Base-by-base conservation (phyloP, 1,140 invertebrate genomes). In the Nebria ingens region DNA sequence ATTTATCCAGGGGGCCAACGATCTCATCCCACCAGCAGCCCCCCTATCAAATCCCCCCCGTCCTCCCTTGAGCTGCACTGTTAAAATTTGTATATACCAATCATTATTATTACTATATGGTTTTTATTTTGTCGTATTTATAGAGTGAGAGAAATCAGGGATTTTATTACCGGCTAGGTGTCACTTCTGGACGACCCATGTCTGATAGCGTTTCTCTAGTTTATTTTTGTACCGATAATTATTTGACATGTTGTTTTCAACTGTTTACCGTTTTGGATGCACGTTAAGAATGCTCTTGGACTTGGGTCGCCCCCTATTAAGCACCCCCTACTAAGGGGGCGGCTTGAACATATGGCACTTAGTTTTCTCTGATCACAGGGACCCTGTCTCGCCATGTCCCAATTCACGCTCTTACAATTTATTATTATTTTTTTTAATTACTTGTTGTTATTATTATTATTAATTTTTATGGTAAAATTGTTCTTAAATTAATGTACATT, bases 401-500 rank as follows among this genome's bases (percentile, higher is more conserved):
- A n/a, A n/a, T n/a, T n/a, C 40, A 9, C 15, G 6, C 9, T 45
- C 51, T 61, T 63, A 53, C 51, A 57, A 42, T 52, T 40, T 58
- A 45, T 40, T 51, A 51, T 57, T 59, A 56, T 60, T 58, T 62
- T 58, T 60, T 58, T 62, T 45, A 45, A 61, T 50, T 58, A 66
- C 61, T 79, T 78, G 76, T 80, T 81, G 77, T 79, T 81, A 80
- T 79, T 76, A 76, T 77, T 73, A 74, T 74, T 74, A 74, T 11
- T 79, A 77, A 64, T 62, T 68, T 68, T 68, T 78, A 76, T 78
- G 76, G 76, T 79, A 77, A 78, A 78, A 76, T 76, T 80, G 77
- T 80, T 80, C 78, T 79, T 79, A 79, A 79, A 79, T 78, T 79
- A 66, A 78, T 79, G 78, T 80, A 79, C 74, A 78, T 79, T 77